Conservation (phyloP, 2,113 vertebrate genomes). For the Melospiza georgiana region DNA sequence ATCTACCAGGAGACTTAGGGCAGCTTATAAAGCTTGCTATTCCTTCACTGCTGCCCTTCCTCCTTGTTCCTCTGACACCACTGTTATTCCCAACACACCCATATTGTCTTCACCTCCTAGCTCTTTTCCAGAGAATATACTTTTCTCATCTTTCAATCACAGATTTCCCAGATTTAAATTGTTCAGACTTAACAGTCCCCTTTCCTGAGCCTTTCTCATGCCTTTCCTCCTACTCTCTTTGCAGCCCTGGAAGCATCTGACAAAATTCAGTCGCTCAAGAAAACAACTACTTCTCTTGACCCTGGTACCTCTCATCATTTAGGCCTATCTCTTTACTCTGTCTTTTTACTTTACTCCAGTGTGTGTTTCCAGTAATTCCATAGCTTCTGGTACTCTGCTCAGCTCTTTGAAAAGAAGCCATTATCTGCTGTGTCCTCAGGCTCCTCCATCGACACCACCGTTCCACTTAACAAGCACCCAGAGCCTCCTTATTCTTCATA, state of each 20-base stretch:
- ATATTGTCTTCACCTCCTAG: not conserved
- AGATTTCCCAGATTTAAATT: not conserved
- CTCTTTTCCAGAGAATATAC: not conserved
- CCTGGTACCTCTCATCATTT: conserved; percentile 35
- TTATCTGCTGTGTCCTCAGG: conserved; percentile 58
- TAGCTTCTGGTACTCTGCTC: conserved; percentile 28
- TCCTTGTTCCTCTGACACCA: not conserved
- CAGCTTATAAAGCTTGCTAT: not conserved
- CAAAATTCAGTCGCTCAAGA: conserved; percentile 32
- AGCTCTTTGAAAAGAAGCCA: conserved; percentile 63
- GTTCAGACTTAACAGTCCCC: not conserved
- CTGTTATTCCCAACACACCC: not conserved
- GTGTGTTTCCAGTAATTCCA: conserved; percentile 43
- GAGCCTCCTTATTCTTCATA: conserved; percentile 60
- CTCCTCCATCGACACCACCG: not conserved
- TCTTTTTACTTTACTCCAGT: conserved; percentile 50
- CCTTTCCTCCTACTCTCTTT: conserved; percentile 37
- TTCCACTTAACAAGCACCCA: conserved; percentile 66
- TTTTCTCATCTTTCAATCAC: not conserved
- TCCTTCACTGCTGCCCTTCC: not conserved
- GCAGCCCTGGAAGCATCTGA: conserved; percentile 31
- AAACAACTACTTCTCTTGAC: conserved; percentile 61
- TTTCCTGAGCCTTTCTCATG: conserved; percentile 3
- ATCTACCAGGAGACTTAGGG: not conserved
- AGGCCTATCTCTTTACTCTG: conserved; percentile 8